phyloP scores from a whole-genome alignment of 2,797 vertebrate genomes.

The Pseudopleuronectes americanus region DNA sequence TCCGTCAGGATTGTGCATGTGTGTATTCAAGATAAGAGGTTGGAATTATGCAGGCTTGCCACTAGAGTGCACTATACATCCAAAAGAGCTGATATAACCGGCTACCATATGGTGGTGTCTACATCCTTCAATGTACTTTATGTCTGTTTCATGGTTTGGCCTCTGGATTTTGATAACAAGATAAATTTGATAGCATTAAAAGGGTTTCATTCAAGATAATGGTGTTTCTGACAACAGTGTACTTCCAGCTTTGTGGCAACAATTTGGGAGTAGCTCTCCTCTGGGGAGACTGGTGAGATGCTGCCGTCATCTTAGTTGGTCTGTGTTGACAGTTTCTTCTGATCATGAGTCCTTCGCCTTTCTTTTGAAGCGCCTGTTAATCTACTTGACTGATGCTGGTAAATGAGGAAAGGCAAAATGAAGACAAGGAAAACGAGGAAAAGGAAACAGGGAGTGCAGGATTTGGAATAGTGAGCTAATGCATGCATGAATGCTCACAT shows the following conservation, averaged over 20 bases:
- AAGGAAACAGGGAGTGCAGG: background rate
- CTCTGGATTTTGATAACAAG: background rate
- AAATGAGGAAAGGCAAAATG: background rate
- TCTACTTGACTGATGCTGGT: background rate
- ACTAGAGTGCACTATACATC: slow-evolving; percentile 62
- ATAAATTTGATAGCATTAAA: background rate
- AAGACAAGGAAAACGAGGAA: background rate
- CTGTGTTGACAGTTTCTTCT: background rate
- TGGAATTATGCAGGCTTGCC: slow-evolving; percentile 22
- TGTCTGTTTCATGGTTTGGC: background rate
- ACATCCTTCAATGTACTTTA: background rate
- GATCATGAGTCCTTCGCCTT: background rate
- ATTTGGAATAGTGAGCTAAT: background rate
- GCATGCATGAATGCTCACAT: background rate
- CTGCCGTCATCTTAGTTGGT: background rate
- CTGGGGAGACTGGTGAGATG: background rate
- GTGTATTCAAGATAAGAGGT: background rate
- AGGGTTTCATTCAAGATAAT: background rate
- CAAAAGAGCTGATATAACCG: background rate
- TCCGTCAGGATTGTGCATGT: background rate
- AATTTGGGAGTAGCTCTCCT: too few species aligned
- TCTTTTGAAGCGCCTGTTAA: background rate
- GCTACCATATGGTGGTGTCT: background rate
- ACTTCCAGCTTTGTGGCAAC: background rate
- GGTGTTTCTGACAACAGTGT: background rate